phyloP scores from a whole-genome alignment of 2,113 vertebrate genomes.

The Nannospalax galili region DNA sequence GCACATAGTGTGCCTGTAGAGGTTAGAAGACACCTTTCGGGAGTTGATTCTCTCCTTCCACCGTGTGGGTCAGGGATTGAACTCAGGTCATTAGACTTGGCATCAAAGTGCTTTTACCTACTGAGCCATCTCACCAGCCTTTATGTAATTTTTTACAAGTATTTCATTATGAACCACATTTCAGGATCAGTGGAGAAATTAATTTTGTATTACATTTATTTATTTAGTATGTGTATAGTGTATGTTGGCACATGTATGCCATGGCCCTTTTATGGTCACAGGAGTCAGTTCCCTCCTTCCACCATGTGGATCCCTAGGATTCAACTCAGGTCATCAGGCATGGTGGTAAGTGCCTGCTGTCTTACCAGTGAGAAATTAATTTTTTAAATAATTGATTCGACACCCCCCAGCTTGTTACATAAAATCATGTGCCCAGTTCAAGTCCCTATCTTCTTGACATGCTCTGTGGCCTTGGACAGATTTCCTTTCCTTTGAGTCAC shows the following conservation, averaged over 20 bases:
- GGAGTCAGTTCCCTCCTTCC: background rate
- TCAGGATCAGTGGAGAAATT: background rate
- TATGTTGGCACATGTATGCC: too few relatives aligned
- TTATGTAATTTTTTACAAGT: background rate
- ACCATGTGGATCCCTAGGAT: background rate
- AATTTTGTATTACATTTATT: background rate
- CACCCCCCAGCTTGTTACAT: background rate
- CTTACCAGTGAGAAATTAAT: background rate
- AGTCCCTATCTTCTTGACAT: background rate
- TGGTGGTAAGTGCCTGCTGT: too few relatives aligned
- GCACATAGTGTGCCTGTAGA: background rate
- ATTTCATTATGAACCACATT: background rate
- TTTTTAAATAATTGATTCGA: constrained; percentile 11
- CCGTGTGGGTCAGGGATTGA: background rate
- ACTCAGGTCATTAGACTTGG: background rate
- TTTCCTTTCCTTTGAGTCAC: background rate
- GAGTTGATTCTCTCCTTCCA: background rate
- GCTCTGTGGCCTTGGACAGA: background rate
- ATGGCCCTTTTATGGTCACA: too few relatives aligned
- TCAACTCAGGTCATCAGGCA: background rate
- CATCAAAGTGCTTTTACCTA: background rate
- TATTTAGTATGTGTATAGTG: too few relatives aligned
- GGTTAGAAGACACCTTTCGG: background rate
- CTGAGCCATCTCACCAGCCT: background rate
- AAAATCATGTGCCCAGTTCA: background rate